phyloP scores from a whole-genome alignment of 1,140 invertebrate genomes.

The Nomia melanderi region DNA sequence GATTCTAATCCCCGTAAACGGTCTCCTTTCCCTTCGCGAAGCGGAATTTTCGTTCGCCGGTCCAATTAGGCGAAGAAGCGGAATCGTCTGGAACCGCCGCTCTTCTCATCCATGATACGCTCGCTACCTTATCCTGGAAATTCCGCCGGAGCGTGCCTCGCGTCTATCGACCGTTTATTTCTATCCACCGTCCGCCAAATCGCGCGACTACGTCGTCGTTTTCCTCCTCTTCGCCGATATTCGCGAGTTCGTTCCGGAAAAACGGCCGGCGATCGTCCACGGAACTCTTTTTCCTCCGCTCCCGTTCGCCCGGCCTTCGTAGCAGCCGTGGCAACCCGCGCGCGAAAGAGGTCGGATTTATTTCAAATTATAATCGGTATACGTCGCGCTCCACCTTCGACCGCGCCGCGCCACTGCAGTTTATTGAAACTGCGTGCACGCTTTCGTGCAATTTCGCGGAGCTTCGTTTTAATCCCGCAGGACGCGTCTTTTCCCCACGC shows the following conservation, averaged over 20 bases:
- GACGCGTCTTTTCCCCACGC: slow-evolving; percentile 57
- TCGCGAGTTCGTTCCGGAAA: background rate
- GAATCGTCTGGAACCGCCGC: too few relatives aligned
- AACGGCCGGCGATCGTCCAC: background rate
- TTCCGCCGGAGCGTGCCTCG: background rate
- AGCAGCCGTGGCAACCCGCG: slow-evolving; percentile 30
- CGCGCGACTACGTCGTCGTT: too few relatives aligned
- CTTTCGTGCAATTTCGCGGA: slow-evolving; percentile 73
- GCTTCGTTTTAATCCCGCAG: slow-evolving; percentile 73
- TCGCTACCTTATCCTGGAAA: too few relatives aligned
- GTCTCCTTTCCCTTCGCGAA: too few relatives aligned
- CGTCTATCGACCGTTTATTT: background rate
- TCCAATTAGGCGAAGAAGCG: background rate
- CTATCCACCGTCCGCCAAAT: too few relatives aligned
- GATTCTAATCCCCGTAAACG: too few relatives aligned
- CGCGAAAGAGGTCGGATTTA: slow-evolving; percentile 60
- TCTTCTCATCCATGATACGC: too few relatives aligned
- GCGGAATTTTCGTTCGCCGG: too few relatives aligned
- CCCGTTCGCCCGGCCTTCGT: background rate
- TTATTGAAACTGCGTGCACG: slow-evolving; percentile 73
- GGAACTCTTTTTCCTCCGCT: background rate
- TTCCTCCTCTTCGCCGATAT: background rate
- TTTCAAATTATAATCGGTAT: slow-evolving; percentile 72
- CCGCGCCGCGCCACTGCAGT: slow-evolving; percentile 45
- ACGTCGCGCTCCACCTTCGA: slow-evolving; percentile 46